phyloP scores from a whole-genome alignment of 2,888 invertebrate genomes.

The Noctua janthe region DNA sequence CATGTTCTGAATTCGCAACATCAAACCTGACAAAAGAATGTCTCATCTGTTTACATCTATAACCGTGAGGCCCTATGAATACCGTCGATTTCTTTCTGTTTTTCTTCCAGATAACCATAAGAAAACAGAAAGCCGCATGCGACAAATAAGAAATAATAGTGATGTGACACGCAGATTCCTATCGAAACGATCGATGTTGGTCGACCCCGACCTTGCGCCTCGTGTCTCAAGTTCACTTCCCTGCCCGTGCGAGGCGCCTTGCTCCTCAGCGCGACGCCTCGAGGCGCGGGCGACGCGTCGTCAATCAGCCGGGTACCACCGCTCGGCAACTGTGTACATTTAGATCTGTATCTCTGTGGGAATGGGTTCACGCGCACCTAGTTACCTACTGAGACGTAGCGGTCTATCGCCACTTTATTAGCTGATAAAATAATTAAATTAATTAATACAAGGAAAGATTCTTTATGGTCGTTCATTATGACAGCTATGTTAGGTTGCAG shows the following conservation, averaged over 20 bases:
- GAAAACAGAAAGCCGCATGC: constrained; percentile 21
- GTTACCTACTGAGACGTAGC: constrained; percentile 30
- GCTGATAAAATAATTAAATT: constrained; percentile 2
- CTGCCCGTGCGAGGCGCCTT: constrained; percentile 28
- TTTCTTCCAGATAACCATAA: constrained; percentile 8
- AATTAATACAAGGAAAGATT: not conserved
- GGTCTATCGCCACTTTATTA: not conserved
- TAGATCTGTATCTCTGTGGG: constrained; percentile 56
- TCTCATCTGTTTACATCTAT: not conserved
- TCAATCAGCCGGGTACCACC: constrained; percentile 45
- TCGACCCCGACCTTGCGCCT: constrained; percentile 46
- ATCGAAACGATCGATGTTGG: constrained; percentile 25
- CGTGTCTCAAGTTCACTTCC: constrained; percentile 43
- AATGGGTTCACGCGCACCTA: constrained; percentile 39
- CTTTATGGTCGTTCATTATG: not conserved
- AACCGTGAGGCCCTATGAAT: not conserved
- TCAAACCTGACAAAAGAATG: not conserved
- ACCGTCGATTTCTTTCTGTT: not conserved
- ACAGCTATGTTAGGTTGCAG: not conserved
- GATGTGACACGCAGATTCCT: constrained; percentile 17
- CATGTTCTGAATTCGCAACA: not conserved
- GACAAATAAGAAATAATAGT: constrained; percentile 22
- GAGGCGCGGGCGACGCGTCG: constrained; percentile 23
- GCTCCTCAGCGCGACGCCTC: constrained; percentile 13
- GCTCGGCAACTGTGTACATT: constrained; percentile 34